These are phyloP conservation scores for Struthio camelus DNA, from an alignment of 2,113 vertebrate species.

Conservation along the genomic window DNA sequence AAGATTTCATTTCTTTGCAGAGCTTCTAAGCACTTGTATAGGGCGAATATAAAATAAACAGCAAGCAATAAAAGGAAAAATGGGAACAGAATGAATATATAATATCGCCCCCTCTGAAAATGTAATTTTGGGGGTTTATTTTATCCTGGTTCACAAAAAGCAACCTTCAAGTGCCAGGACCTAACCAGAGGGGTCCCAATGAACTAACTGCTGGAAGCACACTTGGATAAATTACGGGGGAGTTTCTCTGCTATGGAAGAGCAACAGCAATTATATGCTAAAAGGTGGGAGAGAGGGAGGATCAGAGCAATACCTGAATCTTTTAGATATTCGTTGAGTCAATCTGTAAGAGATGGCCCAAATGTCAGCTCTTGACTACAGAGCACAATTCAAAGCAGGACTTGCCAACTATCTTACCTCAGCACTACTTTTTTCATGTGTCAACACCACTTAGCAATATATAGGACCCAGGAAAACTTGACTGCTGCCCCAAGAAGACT, in stretches of 20 bases:
- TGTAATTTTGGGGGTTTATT: rapidly evolving
- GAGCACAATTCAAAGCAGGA: neutral
- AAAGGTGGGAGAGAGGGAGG: neutral
- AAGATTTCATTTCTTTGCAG: neutral
- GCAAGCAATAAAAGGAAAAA: neutral
- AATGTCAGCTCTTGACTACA: rapidly evolving
- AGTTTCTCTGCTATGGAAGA: neutral
- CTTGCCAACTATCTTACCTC: neutral
- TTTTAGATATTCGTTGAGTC: neutral
- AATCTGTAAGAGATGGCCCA: rapidly evolving
- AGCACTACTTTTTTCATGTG: neutral
- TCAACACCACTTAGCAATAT: rapidly evolving
- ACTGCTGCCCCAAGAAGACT: neutral
- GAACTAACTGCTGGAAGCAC: neutral
- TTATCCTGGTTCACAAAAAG: neutral
- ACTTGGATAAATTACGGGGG: rapidly evolving
- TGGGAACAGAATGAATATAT: neutral
- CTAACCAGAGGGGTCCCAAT: neutral
- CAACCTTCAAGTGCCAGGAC: neutral
- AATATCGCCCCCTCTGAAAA: rapidly evolving
- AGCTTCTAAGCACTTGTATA: neutral
- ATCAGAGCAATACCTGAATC: rapidly evolving
- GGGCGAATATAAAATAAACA: neutral
- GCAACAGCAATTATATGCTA: rapidly evolving
- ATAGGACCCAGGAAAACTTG: rapidly evolving